Conservation (phyloP, 2,888 invertebrate genomes). For the Camponotus fellah region DNA sequence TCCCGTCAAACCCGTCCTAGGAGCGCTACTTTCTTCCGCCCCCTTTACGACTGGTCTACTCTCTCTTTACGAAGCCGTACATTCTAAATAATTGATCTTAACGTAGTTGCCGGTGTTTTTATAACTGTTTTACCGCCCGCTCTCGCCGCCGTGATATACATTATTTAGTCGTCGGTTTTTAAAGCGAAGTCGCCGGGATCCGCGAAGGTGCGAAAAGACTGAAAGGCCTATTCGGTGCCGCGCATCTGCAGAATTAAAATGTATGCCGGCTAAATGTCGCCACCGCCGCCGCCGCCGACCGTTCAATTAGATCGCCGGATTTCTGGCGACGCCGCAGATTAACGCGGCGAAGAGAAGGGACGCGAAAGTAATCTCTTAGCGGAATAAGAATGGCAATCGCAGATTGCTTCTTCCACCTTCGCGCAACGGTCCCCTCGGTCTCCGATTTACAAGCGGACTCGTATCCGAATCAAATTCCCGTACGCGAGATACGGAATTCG, state of each 20-base stretch:
- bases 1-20: constrained; percentile 66
- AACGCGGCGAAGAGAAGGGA: neutral
- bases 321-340: constrained; percentile 34
- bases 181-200: constrained; percentile 75
- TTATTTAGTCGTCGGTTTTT: constrained; percentile 83
- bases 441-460: neutral
- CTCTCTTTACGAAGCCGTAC: constrained; percentile 83
- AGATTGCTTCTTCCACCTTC: constrained; percentile 17
- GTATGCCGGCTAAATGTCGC: constrained; percentile 45
- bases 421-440: neutral
- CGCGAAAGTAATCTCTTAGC: constrained; percentile 36
- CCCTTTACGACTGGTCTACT: constrained; percentile 83
- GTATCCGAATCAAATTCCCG: neutral
- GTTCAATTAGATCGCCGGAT: constrained; percentile 48
- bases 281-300: constrained; percentile 12
- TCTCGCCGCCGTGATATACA: constrained; percentile 79
- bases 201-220: constrained; percentile 71
- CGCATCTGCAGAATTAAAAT: constrained; percentile 55
- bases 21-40: constrained; percentile 77
- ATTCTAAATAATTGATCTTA: constrained; percentile 84
- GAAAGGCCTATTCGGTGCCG: constrained; percentile 58
- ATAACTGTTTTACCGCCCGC: constrained; percentile 85
- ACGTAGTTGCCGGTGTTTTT: constrained; percentile 85
- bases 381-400: constrained; percentile 43
- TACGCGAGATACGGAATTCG: neutral